Evolutionary conservation across 2,113 vertebrate species (phyloP), one percentile per base, ranked within the genome.

Genomic region (Alexandromys fortis): DNA sequence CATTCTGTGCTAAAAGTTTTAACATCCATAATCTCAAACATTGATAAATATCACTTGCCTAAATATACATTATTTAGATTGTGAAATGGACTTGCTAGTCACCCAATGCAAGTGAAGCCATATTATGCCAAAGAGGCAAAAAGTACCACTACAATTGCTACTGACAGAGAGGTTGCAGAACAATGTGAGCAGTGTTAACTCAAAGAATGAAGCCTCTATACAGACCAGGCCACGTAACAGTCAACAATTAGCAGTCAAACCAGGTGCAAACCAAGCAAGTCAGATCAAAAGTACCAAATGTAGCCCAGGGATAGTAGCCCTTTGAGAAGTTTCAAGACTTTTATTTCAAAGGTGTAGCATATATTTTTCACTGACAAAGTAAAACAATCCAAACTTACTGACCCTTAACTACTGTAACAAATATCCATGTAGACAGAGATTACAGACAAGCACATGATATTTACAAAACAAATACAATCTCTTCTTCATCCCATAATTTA

Each of bases 141-240:
- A 90, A 95, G 49, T 35, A 65, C 55, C 4, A 81, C 45, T 86
- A 93, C 63, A 96, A 92, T 70, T 82, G 67, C 92, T 96, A 65
- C 67, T 90, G 82, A 90, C 38, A 73, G 86, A 89, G 73, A 91
- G n/a, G 79, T 77, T 78, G 2, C 81, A 83, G 55, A 95, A 97
- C 95, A 97, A 79, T 68, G 73, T 52, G 9, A 30, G 73, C 96
- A 96, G 91, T 96, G 94, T 96, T 92, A 96, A 58, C 21, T 22
- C 68, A 83, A 96, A 97, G 85, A 98, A 97, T 91, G 77, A 92
- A 89, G 86, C 77, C 94, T 97, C 86, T 98, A 49, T 96, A 89
- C 22, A 91, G 89, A 85, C 45, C 61, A 95, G 52, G 86, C 52
- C 93, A 86, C 30, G 82, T 86, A 91, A 97, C 45, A 49, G 77